Evolutionary conservation across 1,140 invertebrate genomes (phyloP).

Genomic region (Polypedilum pembai): DNA sequence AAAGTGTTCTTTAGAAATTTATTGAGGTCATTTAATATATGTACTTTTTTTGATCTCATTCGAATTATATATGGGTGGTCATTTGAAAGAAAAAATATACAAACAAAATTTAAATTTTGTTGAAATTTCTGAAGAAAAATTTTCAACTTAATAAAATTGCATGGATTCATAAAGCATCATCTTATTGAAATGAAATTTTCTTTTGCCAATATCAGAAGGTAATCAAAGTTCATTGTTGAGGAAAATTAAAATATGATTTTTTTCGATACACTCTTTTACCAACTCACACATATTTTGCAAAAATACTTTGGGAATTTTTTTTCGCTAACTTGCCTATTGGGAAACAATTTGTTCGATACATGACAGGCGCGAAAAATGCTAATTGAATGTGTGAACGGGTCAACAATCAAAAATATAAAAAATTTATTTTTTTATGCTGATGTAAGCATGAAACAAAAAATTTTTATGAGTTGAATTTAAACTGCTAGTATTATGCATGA

Average conservation of each 20-base stretch:
- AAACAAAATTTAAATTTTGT: no score
- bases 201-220: background rate
- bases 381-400: background rate
- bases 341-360: background rate
- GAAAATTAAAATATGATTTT: constrained; percentile 20
- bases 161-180: no score
- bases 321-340: background rate
- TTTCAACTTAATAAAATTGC: no score
- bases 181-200: no score
- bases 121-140: no score
- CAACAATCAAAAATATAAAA: background rate
- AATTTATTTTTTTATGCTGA: background rate
- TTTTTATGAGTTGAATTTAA: no score
- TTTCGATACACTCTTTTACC: background rate
- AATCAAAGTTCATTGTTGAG: constrained; percentile 10
- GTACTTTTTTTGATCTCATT: no score
- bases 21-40: background rate
- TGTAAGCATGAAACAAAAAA: background rate
- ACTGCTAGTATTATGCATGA: no score
- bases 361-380: constrained; percentile 10
- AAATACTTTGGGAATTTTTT: background rate
- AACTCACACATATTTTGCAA: background rate
- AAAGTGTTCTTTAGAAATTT: constrained; percentile 14
- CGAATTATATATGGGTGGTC: no score
- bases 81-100: no score